Evolutionary conservation across 2,888 invertebrate genomes (phyloP).

Genomic region (Epirrhoe tristata): DNA sequence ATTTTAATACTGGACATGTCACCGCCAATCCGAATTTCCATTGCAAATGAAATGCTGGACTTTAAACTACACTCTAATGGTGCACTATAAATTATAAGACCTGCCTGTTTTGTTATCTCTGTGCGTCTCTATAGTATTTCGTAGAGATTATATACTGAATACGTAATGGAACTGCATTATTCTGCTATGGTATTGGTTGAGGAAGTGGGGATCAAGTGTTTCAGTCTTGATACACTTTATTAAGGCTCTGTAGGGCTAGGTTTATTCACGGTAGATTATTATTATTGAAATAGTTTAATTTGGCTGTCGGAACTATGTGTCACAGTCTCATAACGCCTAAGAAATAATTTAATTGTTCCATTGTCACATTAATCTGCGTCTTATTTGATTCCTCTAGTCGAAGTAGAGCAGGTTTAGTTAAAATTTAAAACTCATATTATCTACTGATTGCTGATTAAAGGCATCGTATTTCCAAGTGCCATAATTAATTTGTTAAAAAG

Average conservation of each 20-base stretch:
- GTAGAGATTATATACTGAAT: conserved; percentile 77
- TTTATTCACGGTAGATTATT: background rate
- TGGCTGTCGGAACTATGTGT: too few relatives aligned
- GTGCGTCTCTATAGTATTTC: conserved; percentile 76
- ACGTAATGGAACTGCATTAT: conserved; percentile 73
- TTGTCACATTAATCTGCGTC: too few relatives aligned
- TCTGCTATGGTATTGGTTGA: conserved; percentile 51
- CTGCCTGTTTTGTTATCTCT: conserved; percentile 77
- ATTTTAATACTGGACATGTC: conserved; percentile 82
- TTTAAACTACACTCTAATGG: conserved; percentile 75
- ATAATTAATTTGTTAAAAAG: conserved; percentile 25
- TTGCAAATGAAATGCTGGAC: conserved; percentile 80
- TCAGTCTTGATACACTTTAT: conserved; percentile 16
- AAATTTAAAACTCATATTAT: too few relatives aligned
- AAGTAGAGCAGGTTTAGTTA: too few relatives aligned
- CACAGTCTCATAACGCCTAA: too few relatives aligned
- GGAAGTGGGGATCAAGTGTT: conserved; percentile 18
- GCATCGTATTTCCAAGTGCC: conserved; percentile 21
- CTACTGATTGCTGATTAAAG: too few relatives aligned
- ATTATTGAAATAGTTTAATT: background rate
- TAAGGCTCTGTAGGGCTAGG: background rate
- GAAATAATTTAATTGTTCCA: too few relatives aligned
- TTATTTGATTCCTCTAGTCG: too few relatives aligned
- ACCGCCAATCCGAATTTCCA: conserved; percentile 80
- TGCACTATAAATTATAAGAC: conserved; percentile 77